Evolutionary conservation across 2,113 vertebrate genomes (phyloP), one percentile per base, ranked within the genome.

Genomic region (Muntiacus muntjak): DNA sequence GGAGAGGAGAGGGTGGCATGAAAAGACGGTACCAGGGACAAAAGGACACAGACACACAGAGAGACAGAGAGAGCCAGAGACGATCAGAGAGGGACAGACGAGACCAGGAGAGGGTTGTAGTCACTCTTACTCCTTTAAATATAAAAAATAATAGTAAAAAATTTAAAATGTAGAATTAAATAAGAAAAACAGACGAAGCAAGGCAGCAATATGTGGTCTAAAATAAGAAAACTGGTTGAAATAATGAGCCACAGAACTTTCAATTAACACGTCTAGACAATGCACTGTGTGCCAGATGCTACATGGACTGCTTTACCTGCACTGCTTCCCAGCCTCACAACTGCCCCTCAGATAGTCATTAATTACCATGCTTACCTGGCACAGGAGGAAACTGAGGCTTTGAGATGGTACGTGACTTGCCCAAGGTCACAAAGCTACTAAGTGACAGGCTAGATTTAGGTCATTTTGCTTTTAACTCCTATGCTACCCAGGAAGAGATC

Each of bases 391-490:
- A 52, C 15, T 21, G n/a, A 50, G 45, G 74, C 33, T 94, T 67
- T 91, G 45, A 47, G 79, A 81, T 21, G 87, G 6, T 36, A 87
- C 2, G 47, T 7, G 54, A 79, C 45, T n/a, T 88, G 47, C 19
- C 11, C 23, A 90, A 50, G 10, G n/a, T 78, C 36, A 76, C 13
- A 57, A 3, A 43, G 57, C n/a, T 84, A 76, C 23, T n/a, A 83
- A 47, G 10, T 21, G 6, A 76, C 36, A 76, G 67, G 54, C 23
- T 52, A 84, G 40, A 62, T 36, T 92, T 60, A 82, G 16, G 36
- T 71, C 6, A 52, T 78, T 96, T 74, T 86, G 83, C 6, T 79
- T 52, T 88, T 78, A 62, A 83, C 71, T 97, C 17, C 30, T 67
- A 16, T 19, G 40, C 83, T 26, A 78, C 1, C n/a, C 33, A 45